These are phyloP conservation scores for Villa cingulata DNA, from an alignment of 2,888 invertebrate species.

Conservation along the genomic window DNA sequence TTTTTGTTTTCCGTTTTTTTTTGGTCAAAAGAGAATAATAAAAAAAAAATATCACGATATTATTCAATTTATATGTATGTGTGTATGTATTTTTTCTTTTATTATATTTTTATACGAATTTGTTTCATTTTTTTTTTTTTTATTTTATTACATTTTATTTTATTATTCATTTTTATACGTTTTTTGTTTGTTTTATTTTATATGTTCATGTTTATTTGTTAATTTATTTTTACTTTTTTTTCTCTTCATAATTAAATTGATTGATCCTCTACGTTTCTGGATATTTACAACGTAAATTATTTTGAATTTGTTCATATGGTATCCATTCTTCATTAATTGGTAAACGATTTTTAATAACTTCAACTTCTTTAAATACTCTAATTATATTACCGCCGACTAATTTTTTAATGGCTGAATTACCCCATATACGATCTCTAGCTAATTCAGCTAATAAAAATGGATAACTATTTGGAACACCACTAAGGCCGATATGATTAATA, in stretches of 20 bases:
- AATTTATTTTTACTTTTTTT: too few relatives aligned
- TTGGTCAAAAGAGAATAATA: neutral
- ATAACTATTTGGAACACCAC: slow-evolving; percentile 40
- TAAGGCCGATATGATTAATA: slow-evolving; percentile 51
- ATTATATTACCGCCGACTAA: slow-evolving; percentile 45
- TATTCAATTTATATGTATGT: too few relatives aligned
- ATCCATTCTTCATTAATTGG: slow-evolving; percentile 43
- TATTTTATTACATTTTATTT: too few relatives aligned
- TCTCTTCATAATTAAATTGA: too few relatives aligned
- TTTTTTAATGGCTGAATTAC: slow-evolving; percentile 44
- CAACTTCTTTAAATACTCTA: slow-evolving; percentile 41
- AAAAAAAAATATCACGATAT: neutral
- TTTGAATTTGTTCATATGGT: slow-evolving; percentile 39
- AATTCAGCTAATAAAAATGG: slow-evolving; percentile 48
- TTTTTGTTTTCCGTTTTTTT: neutral
- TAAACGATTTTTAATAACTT: slow-evolving; percentile 34
- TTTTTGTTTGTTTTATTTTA: too few relatives aligned
- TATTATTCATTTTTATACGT: too few relatives aligned
- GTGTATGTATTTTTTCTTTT: too few relatives aligned
- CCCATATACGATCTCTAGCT: slow-evolving; percentile 44
- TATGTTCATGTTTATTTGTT: too few relatives aligned
- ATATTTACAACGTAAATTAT: slow-evolving; percentile 42
- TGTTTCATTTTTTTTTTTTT: too few relatives aligned
- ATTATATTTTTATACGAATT: too few relatives aligned
- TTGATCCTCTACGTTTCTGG: slow-evolving; percentile 29